Evolutionary conservation across 2,113 vertebrate species (phyloP).

Genomic region (Ursus arctos): DNA sequence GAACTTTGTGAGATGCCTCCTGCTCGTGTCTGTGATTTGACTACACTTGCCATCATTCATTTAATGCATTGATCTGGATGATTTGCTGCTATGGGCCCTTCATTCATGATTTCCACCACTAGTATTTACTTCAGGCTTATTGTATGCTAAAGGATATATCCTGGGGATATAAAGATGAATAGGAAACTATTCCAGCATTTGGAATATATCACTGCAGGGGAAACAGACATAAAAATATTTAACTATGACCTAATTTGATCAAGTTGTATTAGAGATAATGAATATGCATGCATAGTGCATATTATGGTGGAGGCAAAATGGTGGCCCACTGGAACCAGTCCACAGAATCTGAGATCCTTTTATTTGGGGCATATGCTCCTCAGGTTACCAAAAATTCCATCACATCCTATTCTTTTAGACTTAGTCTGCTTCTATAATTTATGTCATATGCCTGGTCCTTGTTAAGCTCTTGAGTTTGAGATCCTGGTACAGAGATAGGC

Average conservation of each 20-base stretch:
- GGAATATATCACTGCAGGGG: not conserved
- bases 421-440: not conserved
- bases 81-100: not conserved
- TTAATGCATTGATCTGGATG: slow-evolving; percentile 26
- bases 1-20: not conserved
- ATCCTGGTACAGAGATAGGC: not conserved
- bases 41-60: slow-evolving; percentile 15
- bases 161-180: not conserved
- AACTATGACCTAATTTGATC: slow-evolving; percentile 12
- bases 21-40: not conserved
- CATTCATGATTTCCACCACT: not conserved
- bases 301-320: not conserved
- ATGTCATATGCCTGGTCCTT: not conserved
- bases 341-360: slow-evolving; percentile 7
- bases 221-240: not conserved
- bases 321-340: not conserved
- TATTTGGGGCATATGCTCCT: not conserved
- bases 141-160: not conserved
- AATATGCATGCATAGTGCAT: not conserved
- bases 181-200: not conserved
- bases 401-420: not conserved
- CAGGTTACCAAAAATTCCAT: not conserved
- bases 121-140: not conserved
- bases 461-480: slow-evolving; percentile 24
- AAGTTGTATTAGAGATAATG: not conserved